Conservation (phyloP, 1,140 invertebrate species). For the Chymomyza costata region DNA sequence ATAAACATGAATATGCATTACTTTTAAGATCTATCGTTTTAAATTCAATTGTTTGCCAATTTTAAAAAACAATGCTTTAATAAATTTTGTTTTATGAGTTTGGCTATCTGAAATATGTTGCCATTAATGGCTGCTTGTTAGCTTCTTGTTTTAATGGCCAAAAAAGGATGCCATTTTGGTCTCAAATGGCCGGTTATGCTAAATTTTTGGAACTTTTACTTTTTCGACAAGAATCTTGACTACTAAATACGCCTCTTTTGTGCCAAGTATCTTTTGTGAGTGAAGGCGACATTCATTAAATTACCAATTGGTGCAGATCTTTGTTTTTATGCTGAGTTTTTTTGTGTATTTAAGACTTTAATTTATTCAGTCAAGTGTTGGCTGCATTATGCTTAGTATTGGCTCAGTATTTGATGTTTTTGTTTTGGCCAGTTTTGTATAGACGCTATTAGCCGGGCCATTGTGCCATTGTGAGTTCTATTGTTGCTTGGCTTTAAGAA, state of each 20-base stretch:
- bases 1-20: conserved; percentile 40
- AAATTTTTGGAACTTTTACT: conserved; percentile 28
- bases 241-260: conserved; percentile 9
- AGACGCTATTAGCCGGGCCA: conserved; percentile 2
- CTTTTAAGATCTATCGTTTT: too few species aligned
- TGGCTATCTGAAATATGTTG: not conserved
- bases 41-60: too few species aligned
- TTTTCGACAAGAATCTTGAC: conserved; percentile 6
- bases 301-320: too few species aligned
- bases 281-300: not conserved
- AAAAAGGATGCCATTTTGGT: not conserved
- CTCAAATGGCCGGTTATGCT: not conserved
- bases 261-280: not conserved
- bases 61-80: too few species aligned
- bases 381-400: not conserved
- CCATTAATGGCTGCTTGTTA: too few species aligned
- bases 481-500: conserved; percentile 4
- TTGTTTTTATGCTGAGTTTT: conserved; percentile 34
- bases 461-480: conserved; percentile 8
- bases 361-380: not conserved
- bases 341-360: conserved; percentile 8
- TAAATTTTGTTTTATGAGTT: not conserved
- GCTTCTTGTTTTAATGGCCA: not conserved
- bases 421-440: too few species aligned
- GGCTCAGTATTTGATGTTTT: conserved; percentile 3